Evolutionary conservation across 2,888 invertebrate genomes (phyloP).

Genomic region (Villa cingulata): DNA sequence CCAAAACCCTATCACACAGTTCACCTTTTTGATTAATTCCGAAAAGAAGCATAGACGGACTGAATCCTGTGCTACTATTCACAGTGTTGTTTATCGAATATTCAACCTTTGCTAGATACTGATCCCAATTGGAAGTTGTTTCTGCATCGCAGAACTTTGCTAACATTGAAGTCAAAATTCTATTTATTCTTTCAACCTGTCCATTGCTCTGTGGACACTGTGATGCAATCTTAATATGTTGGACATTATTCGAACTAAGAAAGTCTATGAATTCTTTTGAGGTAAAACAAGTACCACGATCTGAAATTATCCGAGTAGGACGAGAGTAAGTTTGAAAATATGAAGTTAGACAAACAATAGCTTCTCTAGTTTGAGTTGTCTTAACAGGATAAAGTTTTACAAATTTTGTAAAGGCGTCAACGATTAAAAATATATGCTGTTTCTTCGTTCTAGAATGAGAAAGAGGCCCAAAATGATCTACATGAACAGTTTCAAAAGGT

Average conservation of each 20-base stretch:
- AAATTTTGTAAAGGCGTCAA: too few relatives aligned
- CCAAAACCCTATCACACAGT: conserved; percentile 12
- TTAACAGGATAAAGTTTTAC: too few relatives aligned
- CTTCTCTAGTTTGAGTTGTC: not conserved
- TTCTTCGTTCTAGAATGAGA: not conserved
- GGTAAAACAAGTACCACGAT: conserved; percentile 27
- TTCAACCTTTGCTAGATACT: conserved; percentile 14
- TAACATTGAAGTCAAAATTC: conserved; percentile 10
- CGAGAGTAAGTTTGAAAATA: too few relatives aligned
- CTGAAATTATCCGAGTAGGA: not conserved
- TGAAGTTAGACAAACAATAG: not conserved
- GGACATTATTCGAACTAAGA: conserved; percentile 17
- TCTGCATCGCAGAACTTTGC: conserved; percentile 7
- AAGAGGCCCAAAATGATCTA: too few relatives aligned
- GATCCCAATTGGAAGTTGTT: too few relatives aligned
- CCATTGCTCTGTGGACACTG: conserved; percentile 4
- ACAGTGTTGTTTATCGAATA: conserved; percentile 20
- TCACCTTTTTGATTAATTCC: conserved; percentile 19
- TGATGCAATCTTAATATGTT: conserved; percentile 3
- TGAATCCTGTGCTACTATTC: conserved; percentile 18
- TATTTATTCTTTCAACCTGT: too few relatives aligned
- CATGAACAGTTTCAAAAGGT: too few relatives aligned
- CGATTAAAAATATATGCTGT: not conserved
- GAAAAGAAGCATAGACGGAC: conserved; percentile 20
- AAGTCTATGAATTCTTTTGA: conserved; percentile 22